phyloP scores from a whole-genome alignment of 2,113 vertebrate genomes.

The Daboia siamensis region DNA sequence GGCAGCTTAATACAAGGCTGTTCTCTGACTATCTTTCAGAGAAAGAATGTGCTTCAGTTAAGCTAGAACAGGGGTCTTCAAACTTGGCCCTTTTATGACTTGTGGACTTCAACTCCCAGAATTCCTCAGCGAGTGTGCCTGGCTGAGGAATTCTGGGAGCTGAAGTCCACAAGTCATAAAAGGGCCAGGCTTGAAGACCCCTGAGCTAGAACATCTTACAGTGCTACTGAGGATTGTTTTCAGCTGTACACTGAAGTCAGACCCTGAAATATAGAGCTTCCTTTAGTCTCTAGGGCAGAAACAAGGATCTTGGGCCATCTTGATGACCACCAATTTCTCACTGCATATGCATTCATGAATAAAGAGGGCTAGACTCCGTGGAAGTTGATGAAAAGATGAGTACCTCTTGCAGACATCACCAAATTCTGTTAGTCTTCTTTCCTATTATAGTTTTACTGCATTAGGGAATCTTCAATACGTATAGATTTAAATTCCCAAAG shows the following conservation, averaged over 20 bases:
- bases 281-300: not conserved
- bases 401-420: not conserved
- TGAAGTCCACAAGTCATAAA: too few relatives aligned
- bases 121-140: too few relatives aligned
- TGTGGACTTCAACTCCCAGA: too few relatives aligned
- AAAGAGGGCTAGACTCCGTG: not conserved
- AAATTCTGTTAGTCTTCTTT: not conserved
- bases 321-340: not conserved
- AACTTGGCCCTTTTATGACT: too few relatives aligned
- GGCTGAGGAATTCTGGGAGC: too few relatives aligned
- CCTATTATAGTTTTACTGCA: not conserved
- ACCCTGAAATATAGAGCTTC: not conserved
- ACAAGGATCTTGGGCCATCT: not conserved
- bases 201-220: not conserved
- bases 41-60: too few relatives aligned
- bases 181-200: too few relatives aligned
- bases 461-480: not conserved
- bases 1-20: not conserved
- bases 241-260: not conserved
- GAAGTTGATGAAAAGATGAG: not conserved
- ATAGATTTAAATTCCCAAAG: not conserved
- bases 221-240: not conserved
- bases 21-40: not conserved
- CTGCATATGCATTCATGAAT: not conserved
- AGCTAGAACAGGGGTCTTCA: too few relatives aligned